Evolutionary conservation across 2,888 invertebrate species (phyloP), one percentile per base, ranked within the genome.

Genomic region (Orthosia gothica): DNA sequence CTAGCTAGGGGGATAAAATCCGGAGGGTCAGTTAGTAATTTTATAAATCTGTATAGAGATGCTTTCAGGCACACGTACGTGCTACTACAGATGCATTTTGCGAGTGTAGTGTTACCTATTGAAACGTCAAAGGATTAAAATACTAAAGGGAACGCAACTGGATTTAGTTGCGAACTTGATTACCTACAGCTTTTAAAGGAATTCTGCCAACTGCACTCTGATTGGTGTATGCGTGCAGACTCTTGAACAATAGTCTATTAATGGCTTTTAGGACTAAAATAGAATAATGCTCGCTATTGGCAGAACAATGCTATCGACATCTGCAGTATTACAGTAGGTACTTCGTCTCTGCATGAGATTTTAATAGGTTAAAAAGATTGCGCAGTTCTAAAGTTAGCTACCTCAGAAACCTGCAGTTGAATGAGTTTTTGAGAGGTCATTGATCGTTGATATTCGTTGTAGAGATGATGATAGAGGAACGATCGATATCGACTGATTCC

Each of bases 11-110:
- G 84, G 50, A 55, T 47, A 40, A 52, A 59, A 62, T 26, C 23
- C 54, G 59, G 50, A 74, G 84, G 81, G 84, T 80, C 68, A 81
- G 49, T 73, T 57, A 3, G 62, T 72, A 73, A 79, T 80, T 73
- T 65, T 73, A 73, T 80, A 23, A 68, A 54, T 55, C 49, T 47
- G 40, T 77, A 52, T 70, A 50, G 23, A 54, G 52, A 62, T 69
- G 49, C 74, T 40, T 80, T 59, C 47, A n/a, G 20, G 47, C 52
- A 55, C 7, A 40, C 7, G 23, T 64, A 20, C 50, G 0, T 55
- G 62, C 18, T 20, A 62, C 40, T 54, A 81, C 52, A 64, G 1
- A 75, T 59, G 59, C 49, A 81, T 59, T 64, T 49, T 50, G 26
- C 13, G 23, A 49, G 26, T 72, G 52, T 75, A 70, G 16, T 23